phyloP scores from a whole-genome alignment of 2,113 vertebrate genomes.

The Vidua macroura region DNA sequence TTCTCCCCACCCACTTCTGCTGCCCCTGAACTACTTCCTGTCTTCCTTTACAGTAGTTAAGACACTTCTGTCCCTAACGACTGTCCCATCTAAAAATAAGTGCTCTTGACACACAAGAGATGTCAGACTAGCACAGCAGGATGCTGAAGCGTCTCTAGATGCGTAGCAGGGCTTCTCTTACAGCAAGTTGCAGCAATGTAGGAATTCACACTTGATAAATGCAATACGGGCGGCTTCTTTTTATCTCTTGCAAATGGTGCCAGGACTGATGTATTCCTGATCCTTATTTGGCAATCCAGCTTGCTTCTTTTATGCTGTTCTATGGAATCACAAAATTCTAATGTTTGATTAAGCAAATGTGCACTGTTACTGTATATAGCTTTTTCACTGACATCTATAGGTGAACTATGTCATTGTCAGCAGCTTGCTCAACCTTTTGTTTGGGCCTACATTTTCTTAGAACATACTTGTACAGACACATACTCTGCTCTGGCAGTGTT shows the following conservation, averaged over 20 bases:
- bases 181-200: slow-evolving; percentile 25
- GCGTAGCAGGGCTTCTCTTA: slow-evolving; percentile 34
- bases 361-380: not conserved
- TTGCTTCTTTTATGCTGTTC: not conserved
- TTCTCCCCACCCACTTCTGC: not conserved
- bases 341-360: not conserved
- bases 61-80: slow-evolving; percentile 19
- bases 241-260: slow-evolving; percentile 28
- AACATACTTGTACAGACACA: not conserved
- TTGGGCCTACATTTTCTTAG: not conserved
- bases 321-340: not conserved
- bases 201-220: slow-evolving; percentile 66
- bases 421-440: not conserved
- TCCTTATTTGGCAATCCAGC: slow-evolving; percentile 14
- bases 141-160: slow-evolving; percentile 55
- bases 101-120: slow-evolving; percentile 50
- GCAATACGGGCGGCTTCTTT: slow-evolving; percentile 18
- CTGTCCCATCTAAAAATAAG: slow-evolving; percentile 63
- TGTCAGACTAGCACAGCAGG: slow-evolving; percentile 47
- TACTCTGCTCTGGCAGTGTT: not conserved
- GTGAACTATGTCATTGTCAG: not conserved
- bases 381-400: not conserved
- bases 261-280: slow-evolving; percentile 17
- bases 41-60: slow-evolving; percentile 36
- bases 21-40: not conserved